Conservation (phyloP, 2,797 vertebrate genomes). For the Paedocypris micromegethes region DNA sequence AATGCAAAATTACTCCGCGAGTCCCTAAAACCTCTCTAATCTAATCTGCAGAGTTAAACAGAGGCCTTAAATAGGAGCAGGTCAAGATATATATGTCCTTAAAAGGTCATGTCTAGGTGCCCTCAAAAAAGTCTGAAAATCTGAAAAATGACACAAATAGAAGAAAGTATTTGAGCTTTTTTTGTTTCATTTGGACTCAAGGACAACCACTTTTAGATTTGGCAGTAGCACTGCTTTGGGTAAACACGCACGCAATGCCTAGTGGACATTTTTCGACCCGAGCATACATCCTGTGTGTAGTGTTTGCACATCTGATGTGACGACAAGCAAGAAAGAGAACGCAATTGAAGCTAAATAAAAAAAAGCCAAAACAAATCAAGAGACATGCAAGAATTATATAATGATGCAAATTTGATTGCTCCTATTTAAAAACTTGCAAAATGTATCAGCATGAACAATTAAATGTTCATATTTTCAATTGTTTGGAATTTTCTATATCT, state of each 20-base stretch:
- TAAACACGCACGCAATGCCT: conserved; percentile 35
- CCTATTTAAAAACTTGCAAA: not conserved
- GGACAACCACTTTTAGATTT: conserved; percentile 31
- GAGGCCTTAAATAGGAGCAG: not conserved
- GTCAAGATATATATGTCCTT: not conserved
- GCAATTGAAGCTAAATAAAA: not conserved
- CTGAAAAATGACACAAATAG: conserved; percentile 29
- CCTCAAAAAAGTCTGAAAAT: conserved; percentile 22
- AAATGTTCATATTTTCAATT: too few species aligned
- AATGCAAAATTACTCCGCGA: not conserved
- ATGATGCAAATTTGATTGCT: not conserved
- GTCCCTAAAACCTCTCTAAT: conserved; percentile 2
- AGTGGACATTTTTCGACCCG: conserved; percentile 21
- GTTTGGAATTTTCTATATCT: too few species aligned
- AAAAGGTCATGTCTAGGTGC: conserved; percentile 3
- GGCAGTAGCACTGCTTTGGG: conserved; percentile 10
- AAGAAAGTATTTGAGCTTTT: conserved; percentile 5
- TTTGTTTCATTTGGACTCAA: conserved; percentile 28
- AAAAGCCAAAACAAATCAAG: conserved; percentile 5
- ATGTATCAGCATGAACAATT: too few species aligned
- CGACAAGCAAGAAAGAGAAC: conserved; percentile 5
- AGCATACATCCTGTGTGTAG: conserved; percentile 42
- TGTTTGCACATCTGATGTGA: conserved; percentile 23
- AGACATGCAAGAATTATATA: not conserved
- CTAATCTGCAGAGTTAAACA: not conserved